Base-by-base conservation (phyloP, 2,797 vertebrate genomes). In the Columba guinea region DNA sequence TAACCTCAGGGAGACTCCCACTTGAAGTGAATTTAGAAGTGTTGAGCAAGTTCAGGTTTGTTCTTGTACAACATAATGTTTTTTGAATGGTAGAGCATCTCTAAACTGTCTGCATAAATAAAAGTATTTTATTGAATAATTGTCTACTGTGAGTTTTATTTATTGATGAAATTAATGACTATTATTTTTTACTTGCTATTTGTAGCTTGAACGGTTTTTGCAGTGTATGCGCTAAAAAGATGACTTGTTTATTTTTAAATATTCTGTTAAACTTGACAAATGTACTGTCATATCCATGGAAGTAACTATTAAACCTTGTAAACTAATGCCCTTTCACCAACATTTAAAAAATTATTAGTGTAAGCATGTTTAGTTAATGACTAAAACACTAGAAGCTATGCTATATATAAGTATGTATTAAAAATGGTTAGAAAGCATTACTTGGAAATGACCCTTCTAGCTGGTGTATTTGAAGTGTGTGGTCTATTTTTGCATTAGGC, bases 101-200 rank as follows among this genome's bases (percentile, higher is more conserved):
- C 91, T 75, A 83, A 4, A 3, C 15, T 68, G 17, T 76, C 52
- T 93, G 73, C 20, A 35, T 86, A 92, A 96, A 93, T 97, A 96
- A 95, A 97, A 87, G 7, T 90, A 84, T 94, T 96, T 95, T 90
- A 90, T 37, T 63, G 53, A 91, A 30, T 70, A 81, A 16, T 67
- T 88, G 34, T 84, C 37, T 90, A 5, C 27, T 0, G 0, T 52
- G 81, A 79, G 24, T 84, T 91, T 93, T 4, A 75, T 84, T 96
- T 88, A 64, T 28, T 87, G 55, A 63, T 81, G n/a, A 76, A 74
- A 75, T 49, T 23, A 77, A 77, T 76, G 12, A 9, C 34, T 65
- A 0, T 21, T 88, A 13, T 52, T 80, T 90, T 87, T 56, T 34
- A 37, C 32, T 88, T 68, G 35, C 30, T 88, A 0, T 48, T 84